Evolutionary conservation across 2,888 invertebrate species (phyloP).

Genomic region (Pediacus dermestoides): DNA sequence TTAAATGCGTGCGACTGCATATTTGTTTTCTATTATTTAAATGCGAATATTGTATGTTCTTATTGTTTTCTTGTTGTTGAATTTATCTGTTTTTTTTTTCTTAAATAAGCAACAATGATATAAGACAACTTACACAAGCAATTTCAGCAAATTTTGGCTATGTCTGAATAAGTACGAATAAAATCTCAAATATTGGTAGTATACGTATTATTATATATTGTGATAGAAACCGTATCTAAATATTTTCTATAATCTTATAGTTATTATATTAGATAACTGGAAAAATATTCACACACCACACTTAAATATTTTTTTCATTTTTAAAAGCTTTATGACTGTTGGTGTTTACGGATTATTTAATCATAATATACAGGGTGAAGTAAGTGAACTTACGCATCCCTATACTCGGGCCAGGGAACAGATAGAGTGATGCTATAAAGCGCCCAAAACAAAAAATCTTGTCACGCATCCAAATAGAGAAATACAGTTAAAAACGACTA

Average conservation of each 20-base stretch:
- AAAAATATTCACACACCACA: conserved; percentile 49
- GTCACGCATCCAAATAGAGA: too few relatives aligned
- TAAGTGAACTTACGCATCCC: too few relatives aligned
- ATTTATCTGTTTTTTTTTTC: too few relatives aligned
- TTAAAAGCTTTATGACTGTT: conserved; percentile 43
- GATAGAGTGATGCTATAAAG: too few relatives aligned
- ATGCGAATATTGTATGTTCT: too few relatives aligned
- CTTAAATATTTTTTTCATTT: conserved; percentile 38
- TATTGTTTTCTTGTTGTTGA: too few relatives aligned
- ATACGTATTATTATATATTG: conserved; percentile 38
- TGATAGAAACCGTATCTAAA: conserved; percentile 49
- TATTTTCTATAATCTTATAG: conserved; percentile 39
- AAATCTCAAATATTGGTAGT: conserved; percentile 29
- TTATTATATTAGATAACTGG: conserved; percentile 37
- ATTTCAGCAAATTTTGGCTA: conserved; percentile 34
- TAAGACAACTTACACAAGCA: conserved; percentile 45
- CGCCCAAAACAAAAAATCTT: too few relatives aligned
- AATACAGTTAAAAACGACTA: too few relatives aligned
- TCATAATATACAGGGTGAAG: too few relatives aligned
- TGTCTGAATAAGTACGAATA: conserved; percentile 27
- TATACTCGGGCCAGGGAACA: too few relatives aligned
- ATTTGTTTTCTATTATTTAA: conserved; percentile 14
- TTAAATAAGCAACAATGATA: conserved; percentile 44
- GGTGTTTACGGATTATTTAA: too few relatives aligned
- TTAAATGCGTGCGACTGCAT: conserved; percentile 32